Conservation (phyloP, 2,113 vertebrate species). For the Trichomycterus rosablanca region DNA sequence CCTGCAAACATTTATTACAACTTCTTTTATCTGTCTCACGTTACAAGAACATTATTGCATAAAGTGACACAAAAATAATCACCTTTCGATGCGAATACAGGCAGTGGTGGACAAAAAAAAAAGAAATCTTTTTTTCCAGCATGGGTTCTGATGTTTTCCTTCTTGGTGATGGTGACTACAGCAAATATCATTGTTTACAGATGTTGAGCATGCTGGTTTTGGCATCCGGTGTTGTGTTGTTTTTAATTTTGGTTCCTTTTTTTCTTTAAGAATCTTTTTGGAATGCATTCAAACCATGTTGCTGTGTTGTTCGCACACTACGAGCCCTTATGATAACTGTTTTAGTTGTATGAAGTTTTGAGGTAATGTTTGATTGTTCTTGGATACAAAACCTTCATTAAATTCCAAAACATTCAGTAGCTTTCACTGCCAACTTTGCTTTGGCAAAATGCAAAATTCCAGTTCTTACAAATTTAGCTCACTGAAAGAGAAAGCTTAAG, state of each 20-base stretch:
- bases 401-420: slow-evolving; percentile 48
- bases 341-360: slow-evolving; percentile 65
- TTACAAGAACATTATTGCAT: slow-evolving; percentile 31
- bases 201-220: slow-evolving; percentile 74
- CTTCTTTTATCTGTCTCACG: slow-evolving; percentile 30
- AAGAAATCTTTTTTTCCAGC: slow-evolving; percentile 16
- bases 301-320: slow-evolving; percentile 61
- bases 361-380: slow-evolving; percentile 64
- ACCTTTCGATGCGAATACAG: slow-evolving; percentile 25
- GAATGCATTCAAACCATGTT: slow-evolving; percentile 71
- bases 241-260: slow-evolving; percentile 6
- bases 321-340: slow-evolving; percentile 52
- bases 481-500: no score
- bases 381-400: slow-evolving; percentile 60
- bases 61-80: slow-evolving; percentile 32
- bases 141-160: slow-evolving; percentile 34
- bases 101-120: slow-evolving; percentile 4
- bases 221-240: slow-evolving; percentile 72
- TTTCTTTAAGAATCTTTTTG: slow-evolving; percentile 49
- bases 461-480: neutral
- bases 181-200: slow-evolving; percentile 53
- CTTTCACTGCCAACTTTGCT: slow-evolving; percentile 65
- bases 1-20: slow-evolving; percentile 31
- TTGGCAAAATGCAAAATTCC: slow-evolving; percentile 45
- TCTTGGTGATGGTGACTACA: slow-evolving; percentile 41